Evolutionary conservation across 1,140 invertebrate species (phyloP), one percentile per base, ranked within the genome.

Genomic region (Diplogasteroides magnus): DNA sequence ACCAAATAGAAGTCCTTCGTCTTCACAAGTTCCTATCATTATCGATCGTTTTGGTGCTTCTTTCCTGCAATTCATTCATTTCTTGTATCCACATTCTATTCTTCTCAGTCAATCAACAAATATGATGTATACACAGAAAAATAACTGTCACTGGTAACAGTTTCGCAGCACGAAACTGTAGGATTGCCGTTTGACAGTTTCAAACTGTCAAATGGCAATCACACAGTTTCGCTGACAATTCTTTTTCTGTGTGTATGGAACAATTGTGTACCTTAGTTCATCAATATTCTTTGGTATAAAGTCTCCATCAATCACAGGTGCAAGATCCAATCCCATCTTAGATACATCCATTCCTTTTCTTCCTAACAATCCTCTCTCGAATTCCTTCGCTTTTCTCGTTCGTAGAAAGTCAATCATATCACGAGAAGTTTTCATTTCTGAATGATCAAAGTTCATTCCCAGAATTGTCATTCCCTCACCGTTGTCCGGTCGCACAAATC

Each of bases 21-120:
- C 64, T 25, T 73, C 55, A 67, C 72, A 73, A n/a, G 72, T 73
- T 62, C 72, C 72, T 6, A 70, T 59, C 67, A 73, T 66, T 57
- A 61, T 66, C 23, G 60, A 61, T 58, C 64, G 64, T 25, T 69
- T 69, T 0, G 72, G 72, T 23, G 72, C 72, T 56, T 73, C 72
- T 25, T 27, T 19, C 19, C 37, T 48, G 37, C 19, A 48, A 48
- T 48, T 48, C 6, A 11, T 48, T 19, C 37, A 48, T 48, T 48
- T 48, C n/a, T n/a, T n/a, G n/a, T n/a, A n/a, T n/a, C n/a, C n/a
- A n/a, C n/a, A n/a, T n/a, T n/a, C n/a, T n/a, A n/a, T n/a, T n/a
- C n/a, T n/a, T n/a, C n/a, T n/a, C n/a, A n/a, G n/a, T n/a, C n/a
- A n/a, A n/a, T n/a, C n/a, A n/a, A n/a, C n/a, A n/a, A n/a, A n/a